These are phyloP conservation scores for Campoplex nolae DNA, from an alignment of 2,888 invertebrate species.

Conservation along the genomic window DNA sequence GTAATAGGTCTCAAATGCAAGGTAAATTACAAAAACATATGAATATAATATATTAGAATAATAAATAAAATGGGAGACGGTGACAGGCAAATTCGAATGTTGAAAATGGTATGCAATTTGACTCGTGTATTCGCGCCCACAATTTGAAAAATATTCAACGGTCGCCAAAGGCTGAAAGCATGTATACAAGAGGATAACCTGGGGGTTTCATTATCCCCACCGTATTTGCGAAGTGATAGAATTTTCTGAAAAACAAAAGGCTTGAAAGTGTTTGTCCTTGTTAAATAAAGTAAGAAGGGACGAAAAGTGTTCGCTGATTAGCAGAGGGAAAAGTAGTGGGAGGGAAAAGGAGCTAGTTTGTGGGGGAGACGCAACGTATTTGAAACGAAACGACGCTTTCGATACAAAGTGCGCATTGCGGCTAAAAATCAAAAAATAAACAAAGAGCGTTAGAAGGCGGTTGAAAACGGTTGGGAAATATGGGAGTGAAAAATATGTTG, in stretches of 20 bases:
- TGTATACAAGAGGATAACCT: not conserved
- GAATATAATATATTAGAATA: not conserved
- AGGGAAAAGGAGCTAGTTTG: not conserved
- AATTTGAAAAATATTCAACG: conserved; percentile 22
- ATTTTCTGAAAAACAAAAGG: not conserved
- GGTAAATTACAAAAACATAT: not conserved
- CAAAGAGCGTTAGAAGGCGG: not conserved
- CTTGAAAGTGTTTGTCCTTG: not conserved
- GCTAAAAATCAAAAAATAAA: conserved; percentile 6
- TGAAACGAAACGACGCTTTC: conserved; percentile 12
- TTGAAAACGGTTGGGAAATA: not conserved
- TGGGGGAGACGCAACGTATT: not conserved
- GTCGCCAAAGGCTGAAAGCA: not conserved
- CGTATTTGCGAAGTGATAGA: not conserved
- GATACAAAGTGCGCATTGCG: conserved; percentile 6
- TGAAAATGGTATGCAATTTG: not conserved
- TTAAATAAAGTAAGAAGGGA: not conserved
- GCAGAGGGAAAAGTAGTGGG: not conserved
- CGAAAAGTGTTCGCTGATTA: not conserved
- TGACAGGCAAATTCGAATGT: not conserved
- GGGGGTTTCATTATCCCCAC: not conserved
- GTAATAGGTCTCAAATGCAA: not conserved
- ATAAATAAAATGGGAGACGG: not conserved
- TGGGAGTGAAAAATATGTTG: not conserved
- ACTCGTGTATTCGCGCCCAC: not conserved